Base-by-base conservation (phyloP, 2,888 invertebrate species). In the Therioaphis trifolii region DNA sequence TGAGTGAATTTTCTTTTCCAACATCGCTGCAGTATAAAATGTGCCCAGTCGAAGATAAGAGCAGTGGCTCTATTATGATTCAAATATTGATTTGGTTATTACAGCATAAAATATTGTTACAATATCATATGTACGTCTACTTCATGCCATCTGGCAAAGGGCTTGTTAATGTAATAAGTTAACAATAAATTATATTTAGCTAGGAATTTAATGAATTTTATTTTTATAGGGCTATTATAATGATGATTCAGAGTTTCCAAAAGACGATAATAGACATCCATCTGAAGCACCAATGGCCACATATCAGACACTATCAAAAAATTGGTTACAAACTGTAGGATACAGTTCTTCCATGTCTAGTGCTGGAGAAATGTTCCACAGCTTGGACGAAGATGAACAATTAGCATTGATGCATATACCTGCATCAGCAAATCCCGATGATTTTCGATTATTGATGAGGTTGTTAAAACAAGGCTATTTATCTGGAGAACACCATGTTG, bases 51-150 rank as follows among this genome's bases (percentile, higher is more conserved):
- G 82, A 82, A 49, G 82, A 82, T 24, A 82, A 66, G 3, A 82
- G 82, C 21, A 82, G 82, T 74, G 52, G 63, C 0, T 46, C 82
- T 14, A 74, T 35, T n/a, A 82, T 96, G 84, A 93, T 95, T 49
- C 93, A 95, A 87, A 93, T 95, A 89, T 94, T 98, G n/a, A 93
- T 96, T 84, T 98, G 98, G 98, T 92, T 98, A 91, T 90, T 98
- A 86, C 95, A 95, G 87, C 93, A 96, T 86, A 93, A 96, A 86
- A 90, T 98, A 85, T 89, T 98, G 43, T 91, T 97, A 88, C 98
- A 98, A 89, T 90, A 98, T 66, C 98, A 98, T 88, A 97, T 96
- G 0, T 98, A 98, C 87, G 93, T 98, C 85, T 96, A 95, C 89
- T 94, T 97, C 88, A 93, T 95, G 91, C 94, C 94, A 85, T 91